Evolutionary conservation across 2,888 invertebrate species (phyloP).

Genomic region (Heliconius charithonia): DNA sequence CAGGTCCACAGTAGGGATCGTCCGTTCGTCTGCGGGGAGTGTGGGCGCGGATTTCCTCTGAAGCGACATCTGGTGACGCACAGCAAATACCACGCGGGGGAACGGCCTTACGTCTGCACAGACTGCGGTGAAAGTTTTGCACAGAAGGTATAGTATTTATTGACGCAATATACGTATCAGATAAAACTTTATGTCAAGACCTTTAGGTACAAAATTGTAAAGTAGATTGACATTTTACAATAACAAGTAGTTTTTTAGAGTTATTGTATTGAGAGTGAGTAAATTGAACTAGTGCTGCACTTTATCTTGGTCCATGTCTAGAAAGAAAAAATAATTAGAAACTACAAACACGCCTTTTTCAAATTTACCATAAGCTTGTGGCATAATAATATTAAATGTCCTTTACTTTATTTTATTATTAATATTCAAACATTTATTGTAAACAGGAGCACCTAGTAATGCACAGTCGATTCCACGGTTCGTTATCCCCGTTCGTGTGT

Average conservation of each 20-base stretch:
- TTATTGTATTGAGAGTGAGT: no score
- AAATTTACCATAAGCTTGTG: no score
- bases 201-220: no score
- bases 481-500: constrained; percentile 97
- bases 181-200: no score
- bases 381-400: not conserved
- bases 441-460: constrained; percentile 88
- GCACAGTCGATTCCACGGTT: constrained; percentile 96
- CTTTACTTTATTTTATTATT: no score
- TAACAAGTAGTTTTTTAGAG: no score
- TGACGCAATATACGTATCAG: no score
- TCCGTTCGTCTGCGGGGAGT: constrained; percentile 92
- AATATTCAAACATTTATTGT: not conserved
- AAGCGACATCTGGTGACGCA: constrained; percentile 93
- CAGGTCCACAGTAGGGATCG: constrained; percentile 90
- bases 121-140: constrained; percentile 94
- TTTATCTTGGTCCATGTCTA: no score
- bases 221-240: no score
- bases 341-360: no score
- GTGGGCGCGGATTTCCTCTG: constrained; percentile 91
- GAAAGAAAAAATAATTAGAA: no score
- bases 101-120: constrained; percentile 92
- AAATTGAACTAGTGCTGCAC: no score
- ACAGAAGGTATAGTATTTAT: constrained; percentile 62
- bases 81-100: constrained; percentile 93